Evolutionary conservation across 2,113 vertebrate genomes (phyloP).

Genomic region (Dipodomys merriami): DNA sequence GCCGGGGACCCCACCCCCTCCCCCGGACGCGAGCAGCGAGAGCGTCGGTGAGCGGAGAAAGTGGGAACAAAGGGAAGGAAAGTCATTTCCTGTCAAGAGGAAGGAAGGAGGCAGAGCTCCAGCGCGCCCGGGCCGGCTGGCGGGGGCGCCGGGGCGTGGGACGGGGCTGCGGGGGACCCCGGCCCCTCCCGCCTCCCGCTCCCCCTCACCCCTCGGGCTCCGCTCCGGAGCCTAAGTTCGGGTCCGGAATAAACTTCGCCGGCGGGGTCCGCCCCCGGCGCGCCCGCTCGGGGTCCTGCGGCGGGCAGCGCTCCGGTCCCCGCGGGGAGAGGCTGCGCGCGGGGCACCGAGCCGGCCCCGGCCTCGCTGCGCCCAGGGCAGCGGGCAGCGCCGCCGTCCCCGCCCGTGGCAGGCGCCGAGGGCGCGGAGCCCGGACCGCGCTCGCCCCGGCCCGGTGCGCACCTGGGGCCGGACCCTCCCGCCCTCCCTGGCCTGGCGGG

Average conservation of each 20-base stretch:
- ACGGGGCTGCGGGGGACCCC: neutral
- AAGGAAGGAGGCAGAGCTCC: slow-evolving; percentile 76
- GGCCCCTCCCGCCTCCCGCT: neutral
- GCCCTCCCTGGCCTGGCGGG: neutral
- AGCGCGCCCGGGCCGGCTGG: neutral
- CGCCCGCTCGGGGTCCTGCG: no score
- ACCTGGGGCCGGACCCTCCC: neutral
- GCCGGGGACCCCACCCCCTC: slow-evolving; percentile 34
- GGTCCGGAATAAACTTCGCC: neutral
- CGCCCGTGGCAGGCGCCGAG: no score
- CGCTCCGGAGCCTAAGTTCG: neutral
- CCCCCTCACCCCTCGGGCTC: neutral
- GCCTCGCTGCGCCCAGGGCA: no score
- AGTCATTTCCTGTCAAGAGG: slow-evolving; percentile 80
- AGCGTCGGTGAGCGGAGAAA: slow-evolving; percentile 73
- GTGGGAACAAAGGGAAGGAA: slow-evolving; percentile 80
- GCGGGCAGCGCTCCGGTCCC: no score
- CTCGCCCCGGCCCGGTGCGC: neutral
- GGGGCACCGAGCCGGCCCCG: no score
- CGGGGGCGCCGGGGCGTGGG: neutral
- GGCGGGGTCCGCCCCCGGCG: neutral
- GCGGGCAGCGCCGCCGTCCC: no score
- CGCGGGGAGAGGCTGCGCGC: no score
- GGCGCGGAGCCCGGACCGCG: no score
- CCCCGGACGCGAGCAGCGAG: neutral